Evolutionary conservation across 64 coral and sea anemone genomes (phyloP).

Genomic region (Trachythela sp.): DNA sequence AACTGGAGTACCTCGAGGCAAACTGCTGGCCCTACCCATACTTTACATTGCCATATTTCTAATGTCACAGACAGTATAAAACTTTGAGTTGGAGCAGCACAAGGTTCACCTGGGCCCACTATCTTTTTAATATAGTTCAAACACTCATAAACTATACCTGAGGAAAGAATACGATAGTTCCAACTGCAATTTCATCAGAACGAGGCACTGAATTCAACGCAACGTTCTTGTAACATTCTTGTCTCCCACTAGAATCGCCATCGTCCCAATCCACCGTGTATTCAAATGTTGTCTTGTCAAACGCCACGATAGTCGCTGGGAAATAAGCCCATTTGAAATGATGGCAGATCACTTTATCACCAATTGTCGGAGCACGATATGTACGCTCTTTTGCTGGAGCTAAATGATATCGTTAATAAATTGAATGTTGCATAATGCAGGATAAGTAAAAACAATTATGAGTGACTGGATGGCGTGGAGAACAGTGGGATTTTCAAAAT

Average conservation of each 20-base stretch:
- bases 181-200: slow-evolving; percentile 73
- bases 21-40: too few relatives aligned
- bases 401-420: neutral
- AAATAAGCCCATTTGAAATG: slow-evolving; percentile 74
- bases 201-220: slow-evolving; percentile 47
- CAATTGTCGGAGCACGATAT: slow-evolving; percentile 63
- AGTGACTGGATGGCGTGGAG: too few relatives aligned
- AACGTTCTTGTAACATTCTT: slow-evolving; percentile 72
- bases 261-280: slow-evolving; percentile 98
- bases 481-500: too few relatives aligned
- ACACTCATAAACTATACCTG: slow-evolving; percentile 39
- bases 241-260: slow-evolving; percentile 59
- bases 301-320: slow-evolving; percentile 64
- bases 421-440: too few relatives aligned
- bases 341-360: slow-evolving; percentile 92
- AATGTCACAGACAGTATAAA: too few relatives aligned
- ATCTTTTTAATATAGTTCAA: too few relatives aligned
- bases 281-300: slow-evolving; percentile 55
- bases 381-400: slow-evolving; percentile 30
- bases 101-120: too few relatives aligned
- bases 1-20: too few relatives aligned
- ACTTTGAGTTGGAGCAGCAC: too few relatives aligned
- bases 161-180: slow-evolving; percentile 80
- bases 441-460: too few relatives aligned
- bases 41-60: too few relatives aligned